Conservation (phyloP, 2,113 vertebrate genomes). For the Holacanthus passer region DNA sequence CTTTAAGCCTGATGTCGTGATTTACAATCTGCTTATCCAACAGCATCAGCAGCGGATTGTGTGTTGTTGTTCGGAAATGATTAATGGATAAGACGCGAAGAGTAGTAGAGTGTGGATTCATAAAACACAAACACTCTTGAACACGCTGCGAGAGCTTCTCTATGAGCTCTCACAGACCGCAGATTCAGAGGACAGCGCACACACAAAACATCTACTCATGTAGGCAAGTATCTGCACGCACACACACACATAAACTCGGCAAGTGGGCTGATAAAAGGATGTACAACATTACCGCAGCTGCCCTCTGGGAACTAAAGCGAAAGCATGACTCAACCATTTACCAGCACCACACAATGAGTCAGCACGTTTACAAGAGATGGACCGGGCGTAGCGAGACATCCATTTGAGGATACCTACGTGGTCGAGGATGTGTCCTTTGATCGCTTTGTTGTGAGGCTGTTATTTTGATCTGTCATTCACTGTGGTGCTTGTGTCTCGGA, state of each 20-base stretch:
- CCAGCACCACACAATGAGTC: constrained; percentile 47
- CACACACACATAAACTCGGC: constrained; percentile 18
- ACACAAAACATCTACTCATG: constrained; percentile 26
- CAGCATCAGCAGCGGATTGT: background rate
- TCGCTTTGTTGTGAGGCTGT: background rate
- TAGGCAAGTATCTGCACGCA: constrained; percentile 23
- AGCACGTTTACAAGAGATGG: constrained; percentile 40
- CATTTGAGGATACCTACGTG: background rate
- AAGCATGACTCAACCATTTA: constrained; percentile 69
- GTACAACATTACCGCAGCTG: constrained; percentile 44
- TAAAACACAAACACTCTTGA: constrained; percentile 23
- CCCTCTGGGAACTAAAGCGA: constrained; percentile 46
- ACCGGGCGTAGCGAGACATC: background rate
- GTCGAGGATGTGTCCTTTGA: background rate
- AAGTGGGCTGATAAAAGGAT: constrained; percentile 45
- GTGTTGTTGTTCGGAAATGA: constrained; percentile 9
- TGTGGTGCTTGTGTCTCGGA: background rate
- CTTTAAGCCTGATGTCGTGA: constrained; percentile 32
- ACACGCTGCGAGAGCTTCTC: background rate
- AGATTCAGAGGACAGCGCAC: constrained; percentile 6
- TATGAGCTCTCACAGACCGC: constrained; percentile 20
- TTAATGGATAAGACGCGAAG: constrained; percentile 24
- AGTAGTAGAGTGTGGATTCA: constrained; percentile 23
- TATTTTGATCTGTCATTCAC: background rate
- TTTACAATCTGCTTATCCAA: constrained; percentile 28